A percentile compares a stretch with the other conserved stretches of the same genome.
Evolutionary conservation across 2,113 vertebrate genomes (phyloP).

Genomic region (Callaeas wilsoni): DNA sequence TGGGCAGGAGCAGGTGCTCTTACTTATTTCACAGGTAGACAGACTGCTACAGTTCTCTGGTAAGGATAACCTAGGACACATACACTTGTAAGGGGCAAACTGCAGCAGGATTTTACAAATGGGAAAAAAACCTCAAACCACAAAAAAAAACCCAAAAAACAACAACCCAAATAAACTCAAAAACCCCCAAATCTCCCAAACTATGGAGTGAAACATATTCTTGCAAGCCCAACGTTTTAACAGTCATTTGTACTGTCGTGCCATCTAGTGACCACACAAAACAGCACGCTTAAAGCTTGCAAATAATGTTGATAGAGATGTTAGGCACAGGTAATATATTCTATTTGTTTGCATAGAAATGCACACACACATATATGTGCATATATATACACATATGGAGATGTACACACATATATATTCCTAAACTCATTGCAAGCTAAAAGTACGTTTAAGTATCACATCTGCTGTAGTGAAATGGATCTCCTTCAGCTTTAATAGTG

Average conservation of each 20-base stretch:
- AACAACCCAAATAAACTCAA: neutral
- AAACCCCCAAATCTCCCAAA: neutral
- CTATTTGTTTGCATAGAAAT: neutral
- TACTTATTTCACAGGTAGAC: neutral
- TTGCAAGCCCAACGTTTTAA: neutral
- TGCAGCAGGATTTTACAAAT: neutral
- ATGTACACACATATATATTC: neutral
- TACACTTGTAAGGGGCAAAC: neutral
- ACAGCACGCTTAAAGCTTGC: neutral
- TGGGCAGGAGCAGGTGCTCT: neutral
- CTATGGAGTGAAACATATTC: neutral
- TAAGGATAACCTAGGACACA: neutral
- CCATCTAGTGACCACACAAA: constrained; percentile 41
- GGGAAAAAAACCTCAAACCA: neutral
- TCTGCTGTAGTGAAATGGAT: neutral
- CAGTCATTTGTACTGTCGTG: neutral
- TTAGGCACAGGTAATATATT: neutral
- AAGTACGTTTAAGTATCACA: neutral
- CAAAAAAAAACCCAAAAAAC: fast-evolving
- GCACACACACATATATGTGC: neutral
- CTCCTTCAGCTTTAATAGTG: neutral
- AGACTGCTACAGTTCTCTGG: too few relatives aligned
- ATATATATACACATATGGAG: neutral
- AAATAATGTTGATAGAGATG: neutral
- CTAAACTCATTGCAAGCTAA: neutral